A percentile compares a stretch with the other conserved stretches of the same genome.
These are phyloP conservation scores for Zoanthus gigantus DNA, from an alignment of 92 coral and sea anemone genomes.

Conservation along the genomic window DNA sequence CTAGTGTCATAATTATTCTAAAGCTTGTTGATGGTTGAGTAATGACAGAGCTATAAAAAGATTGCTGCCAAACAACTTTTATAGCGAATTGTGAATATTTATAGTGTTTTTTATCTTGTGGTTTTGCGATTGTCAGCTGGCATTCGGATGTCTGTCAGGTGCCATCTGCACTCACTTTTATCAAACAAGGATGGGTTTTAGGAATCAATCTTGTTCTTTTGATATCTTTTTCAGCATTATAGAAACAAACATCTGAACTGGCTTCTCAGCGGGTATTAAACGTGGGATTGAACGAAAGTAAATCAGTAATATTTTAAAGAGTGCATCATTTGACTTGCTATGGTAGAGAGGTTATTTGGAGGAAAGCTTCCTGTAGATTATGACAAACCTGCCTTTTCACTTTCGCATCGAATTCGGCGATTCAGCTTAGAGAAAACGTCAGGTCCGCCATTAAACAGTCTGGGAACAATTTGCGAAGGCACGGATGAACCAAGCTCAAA, in stretches of 20 bases:
- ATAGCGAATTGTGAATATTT: conserved; percentile 37
- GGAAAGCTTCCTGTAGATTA: conserved; percentile 41
- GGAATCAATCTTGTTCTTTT: neutral
- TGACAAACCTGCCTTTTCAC: conserved; percentile 28
- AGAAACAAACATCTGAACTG: neutral
- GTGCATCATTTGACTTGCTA: neutral
- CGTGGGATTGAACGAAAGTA: neutral
- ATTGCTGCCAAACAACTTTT: neutral
- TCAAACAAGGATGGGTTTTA: neutral
- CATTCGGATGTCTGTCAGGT: neutral
- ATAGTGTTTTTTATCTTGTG: conserved; percentile 19
- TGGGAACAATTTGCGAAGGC: conserved; percentile 64
- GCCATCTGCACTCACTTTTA: neutral
- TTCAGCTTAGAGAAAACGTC: conserved; percentile 48
- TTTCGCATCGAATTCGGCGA: conserved; percentile 40
- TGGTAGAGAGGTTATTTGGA: conserved; percentile 68
- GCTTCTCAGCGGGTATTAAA: neutral
- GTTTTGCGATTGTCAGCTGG: conserved; percentile 41
- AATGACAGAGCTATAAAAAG: conserved; percentile 41
- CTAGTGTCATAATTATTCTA: neutral
- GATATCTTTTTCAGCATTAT: neutral
- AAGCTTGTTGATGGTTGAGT: conserved; percentile 25
- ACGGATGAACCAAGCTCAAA: conserved; percentile 38
- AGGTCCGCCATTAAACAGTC: conserved; percentile 39
- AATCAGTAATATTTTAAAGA: neutral